Percentiles rank a stretch among this genome's conserved stretches.
Evolutionary conservation across 2,888 invertebrate genomes (phyloP).

Genomic region (Micropterix aruncella): DNA sequence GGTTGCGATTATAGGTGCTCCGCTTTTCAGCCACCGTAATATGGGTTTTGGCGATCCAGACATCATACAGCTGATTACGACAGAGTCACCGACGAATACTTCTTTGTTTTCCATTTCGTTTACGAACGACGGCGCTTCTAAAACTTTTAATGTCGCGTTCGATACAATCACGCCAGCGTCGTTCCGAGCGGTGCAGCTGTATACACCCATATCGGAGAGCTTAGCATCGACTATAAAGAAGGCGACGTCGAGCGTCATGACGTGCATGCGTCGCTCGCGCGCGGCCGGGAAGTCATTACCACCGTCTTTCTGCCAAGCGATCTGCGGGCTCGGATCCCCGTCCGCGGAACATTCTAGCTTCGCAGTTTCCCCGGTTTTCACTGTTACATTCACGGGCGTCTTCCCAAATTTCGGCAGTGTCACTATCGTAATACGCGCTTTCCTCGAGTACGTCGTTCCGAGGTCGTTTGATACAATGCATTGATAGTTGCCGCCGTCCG

Average conservation of each 20-base stretch:
- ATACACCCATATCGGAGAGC: slow-evolving; percentile 77
- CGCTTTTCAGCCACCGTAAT: slow-evolving; percentile 78
- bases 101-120: slow-evolving; percentile 78
- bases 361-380: slow-evolving; percentile 73
- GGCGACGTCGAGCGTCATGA: slow-evolving; percentile 81
- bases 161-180: slow-evolving; percentile 75
- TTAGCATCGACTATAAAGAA: slow-evolving; percentile 90
- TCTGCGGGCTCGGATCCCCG: slow-evolving; percentile 79
- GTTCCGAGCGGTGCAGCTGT: slow-evolving; percentile 88
- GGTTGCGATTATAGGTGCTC: slow-evolving; percentile 51
- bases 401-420: slow-evolving; percentile 79
- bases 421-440: slow-evolving; percentile 74
- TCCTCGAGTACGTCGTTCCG: slow-evolving; percentile 79
- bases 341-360: slow-evolving; percentile 82
- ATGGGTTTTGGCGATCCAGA: slow-evolving; percentile 73
- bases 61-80: slow-evolving; percentile 80
- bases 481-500: slow-evolving; percentile 81
- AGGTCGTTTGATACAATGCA: slow-evolving; percentile 83
- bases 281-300: slow-evolving; percentile 92
- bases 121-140: slow-evolving; percentile 77
- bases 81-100: slow-evolving; percentile 65
- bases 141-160: slow-evolving; percentile 74
- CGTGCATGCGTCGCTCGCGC: slow-evolving; percentile 81
- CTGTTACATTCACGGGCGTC: slow-evolving; percentile 71
- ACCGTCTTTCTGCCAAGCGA: slow-evolving; percentile 86